Conservation (phyloP, 2,113 vertebrate genomes). For the Opisthocomus hoazin region DNA sequence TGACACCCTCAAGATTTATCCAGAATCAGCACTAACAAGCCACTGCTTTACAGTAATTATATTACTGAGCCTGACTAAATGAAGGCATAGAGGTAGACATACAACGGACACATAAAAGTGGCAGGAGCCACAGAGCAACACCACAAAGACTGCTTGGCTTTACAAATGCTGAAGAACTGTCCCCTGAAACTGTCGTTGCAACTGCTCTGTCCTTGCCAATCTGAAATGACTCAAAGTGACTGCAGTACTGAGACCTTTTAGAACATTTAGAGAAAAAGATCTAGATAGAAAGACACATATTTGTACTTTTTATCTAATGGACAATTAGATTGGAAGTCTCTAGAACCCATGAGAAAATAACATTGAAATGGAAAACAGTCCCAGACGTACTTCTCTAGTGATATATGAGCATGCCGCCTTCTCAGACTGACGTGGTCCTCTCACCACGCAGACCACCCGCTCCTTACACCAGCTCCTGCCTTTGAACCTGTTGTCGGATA, state of each 20-base stretch:
- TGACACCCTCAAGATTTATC: background rate
- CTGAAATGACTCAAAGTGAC: background rate
- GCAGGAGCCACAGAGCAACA: background rate
- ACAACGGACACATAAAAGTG: background rate
- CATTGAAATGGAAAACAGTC: background rate
- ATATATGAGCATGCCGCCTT: background rate
- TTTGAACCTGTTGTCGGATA: background rate
- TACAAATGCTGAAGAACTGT: background rate
- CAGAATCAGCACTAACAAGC: background rate
- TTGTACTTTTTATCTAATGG: background rate
- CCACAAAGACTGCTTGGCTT: background rate
- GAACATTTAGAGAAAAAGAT: background rate
- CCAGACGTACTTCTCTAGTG: background rate
- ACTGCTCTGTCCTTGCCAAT: background rate
- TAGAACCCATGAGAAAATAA: background rate
- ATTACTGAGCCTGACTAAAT: background rate
- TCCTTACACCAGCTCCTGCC: background rate
- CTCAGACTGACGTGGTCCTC: accelerated
- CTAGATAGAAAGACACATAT: background rate
- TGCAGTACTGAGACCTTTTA: background rate
- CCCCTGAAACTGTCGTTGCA: background rate
- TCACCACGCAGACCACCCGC: background rate
- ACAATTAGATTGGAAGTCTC: background rate
- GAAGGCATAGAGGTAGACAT: background rate
- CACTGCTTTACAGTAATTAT: background rate